phyloP scores from a whole-genome alignment of 2,888 invertebrate species.

The Aricia artaxerxes region DNA sequence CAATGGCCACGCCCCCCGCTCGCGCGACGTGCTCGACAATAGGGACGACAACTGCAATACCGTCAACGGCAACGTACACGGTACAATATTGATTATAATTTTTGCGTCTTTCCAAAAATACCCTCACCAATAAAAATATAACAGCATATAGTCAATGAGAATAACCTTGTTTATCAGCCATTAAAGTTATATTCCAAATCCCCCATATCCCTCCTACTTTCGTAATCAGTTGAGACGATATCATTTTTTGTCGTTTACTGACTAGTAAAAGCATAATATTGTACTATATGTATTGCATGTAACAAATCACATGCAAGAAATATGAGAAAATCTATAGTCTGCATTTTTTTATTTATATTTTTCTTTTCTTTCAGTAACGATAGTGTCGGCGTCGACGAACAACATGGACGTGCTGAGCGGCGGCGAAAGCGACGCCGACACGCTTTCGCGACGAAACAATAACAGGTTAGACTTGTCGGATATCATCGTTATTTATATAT shows the following conservation, averaged over 20 bases:
- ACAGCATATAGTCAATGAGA: too few species aligned
- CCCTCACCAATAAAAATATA: too few species aligned
- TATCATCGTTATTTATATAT: not conserved
- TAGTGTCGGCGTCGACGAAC: slow-evolving; percentile 70
- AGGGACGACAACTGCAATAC: slow-evolving; percentile 49
- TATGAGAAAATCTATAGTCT: not conserved
- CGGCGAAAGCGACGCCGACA: slow-evolving; percentile 74
- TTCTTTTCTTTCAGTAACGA: slow-evolving; percentile 52
- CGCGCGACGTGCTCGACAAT: slow-evolving; percentile 44
- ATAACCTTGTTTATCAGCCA: too few species aligned
- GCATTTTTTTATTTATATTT: slow-evolving; percentile 3
- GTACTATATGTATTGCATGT: not conserved
- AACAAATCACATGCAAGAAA: not conserved
- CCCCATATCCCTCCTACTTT: too few species aligned
- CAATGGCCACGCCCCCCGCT: slow-evolving; percentile 52
- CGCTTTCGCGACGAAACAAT: slow-evolving; percentile 69
- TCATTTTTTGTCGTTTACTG: too few species aligned
- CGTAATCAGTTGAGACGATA: too few species aligned
- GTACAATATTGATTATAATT: slow-evolving; percentile 46
- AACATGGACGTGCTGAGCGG: slow-evolving; percentile 76
- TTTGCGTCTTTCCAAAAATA: too few species aligned
- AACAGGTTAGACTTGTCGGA: slow-evolving; percentile 57
- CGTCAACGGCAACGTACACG: slow-evolving; percentile 63
- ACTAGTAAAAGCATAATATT: too few species aligned
- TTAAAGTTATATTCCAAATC: too few species aligned